Percentiles rank a stretch among this genome's conserved stretches.
Evolutionary conservation across 2,888 invertebrate genomes (phyloP).

Genomic region (Physocephala rufipes): DNA sequence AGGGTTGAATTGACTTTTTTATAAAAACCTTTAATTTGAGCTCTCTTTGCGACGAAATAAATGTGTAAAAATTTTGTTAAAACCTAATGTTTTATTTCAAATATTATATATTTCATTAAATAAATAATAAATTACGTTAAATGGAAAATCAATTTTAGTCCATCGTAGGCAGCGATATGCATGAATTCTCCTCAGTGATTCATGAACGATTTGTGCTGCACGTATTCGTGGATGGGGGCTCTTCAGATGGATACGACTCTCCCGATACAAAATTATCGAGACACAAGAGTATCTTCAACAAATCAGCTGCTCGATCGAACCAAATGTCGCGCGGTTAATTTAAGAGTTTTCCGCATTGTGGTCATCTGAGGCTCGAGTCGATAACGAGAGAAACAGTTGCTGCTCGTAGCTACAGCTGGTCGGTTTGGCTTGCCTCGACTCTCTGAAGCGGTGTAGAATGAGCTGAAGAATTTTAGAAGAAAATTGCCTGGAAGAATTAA

Average conservation of each 20-base stretch:
- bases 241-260: not conserved
- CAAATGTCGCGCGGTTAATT: not conserved
- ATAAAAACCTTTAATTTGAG: too few relatives aligned
- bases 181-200: not conserved
- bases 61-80: too few relatives aligned
- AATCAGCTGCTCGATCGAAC: not conserved
- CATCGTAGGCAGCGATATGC: not conserved
- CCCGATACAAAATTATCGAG: not conserved
- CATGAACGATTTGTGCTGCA: not conserved
- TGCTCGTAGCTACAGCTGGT: conserved; percentile 52
- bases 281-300: conserved; percentile 5
- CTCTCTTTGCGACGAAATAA: too few relatives aligned
- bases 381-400: conserved; percentile 46
- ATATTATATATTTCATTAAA: too few relatives aligned
- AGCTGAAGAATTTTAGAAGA: conserved; percentile 7
- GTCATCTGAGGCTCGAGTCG: not conserved
- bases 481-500: conserved; percentile 43
- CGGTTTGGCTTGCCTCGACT: conserved; percentile 45
- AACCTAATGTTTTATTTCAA: too few relatives aligned
- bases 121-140: conserved; percentile 5
- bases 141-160: conserved; percentile 18
- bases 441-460: conserved; percentile 9
- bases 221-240: not conserved
- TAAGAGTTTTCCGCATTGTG: conserved; percentile 7
- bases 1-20: too few relatives aligned